Evolutionary conservation across 2,113 vertebrate species (phyloP).

Genomic region (Oreochromis niloticus): DNA sequence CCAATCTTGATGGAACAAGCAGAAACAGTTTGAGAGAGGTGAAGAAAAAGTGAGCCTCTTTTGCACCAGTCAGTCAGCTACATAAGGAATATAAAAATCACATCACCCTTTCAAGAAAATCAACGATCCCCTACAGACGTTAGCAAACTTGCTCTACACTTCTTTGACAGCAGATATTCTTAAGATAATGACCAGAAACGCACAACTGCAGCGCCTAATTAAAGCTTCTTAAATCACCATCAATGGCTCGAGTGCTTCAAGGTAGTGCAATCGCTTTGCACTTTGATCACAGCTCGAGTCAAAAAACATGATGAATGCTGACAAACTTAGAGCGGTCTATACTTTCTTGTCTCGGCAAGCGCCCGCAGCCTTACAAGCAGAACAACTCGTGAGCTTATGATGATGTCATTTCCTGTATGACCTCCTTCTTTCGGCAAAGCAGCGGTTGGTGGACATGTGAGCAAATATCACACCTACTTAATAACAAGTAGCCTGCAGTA

Average conservation of each 20-base stretch:
- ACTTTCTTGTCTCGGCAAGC: background rate
- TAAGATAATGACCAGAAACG: background rate
- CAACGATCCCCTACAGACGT: background rate
- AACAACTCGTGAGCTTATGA: background rate
- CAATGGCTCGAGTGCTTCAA: background rate
- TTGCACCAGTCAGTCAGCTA: background rate
- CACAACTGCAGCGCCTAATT: background rate
- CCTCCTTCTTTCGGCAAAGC: background rate
- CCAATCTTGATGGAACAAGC: slow-evolving; percentile 9
- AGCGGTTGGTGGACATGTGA: background rate
- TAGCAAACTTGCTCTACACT: background rate
- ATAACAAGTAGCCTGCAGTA: background rate
- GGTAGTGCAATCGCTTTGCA: background rate
- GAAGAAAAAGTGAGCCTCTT: background rate
- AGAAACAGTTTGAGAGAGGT: background rate
- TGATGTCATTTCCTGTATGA: background rate
- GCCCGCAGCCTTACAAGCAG: background rate
- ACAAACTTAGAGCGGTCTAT: background rate
- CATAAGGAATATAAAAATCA: background rate
- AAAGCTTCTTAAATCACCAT: background rate
- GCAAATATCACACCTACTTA: slow-evolving; percentile 32
- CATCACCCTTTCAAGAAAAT: background rate
- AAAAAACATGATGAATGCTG: background rate
- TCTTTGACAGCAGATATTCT: background rate
- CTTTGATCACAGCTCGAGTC: background rate